A percentile compares a stretch with the other conserved stretches of the same genome.
Conservation (phyloP, 37 sponge, comb jelly and placozoan genomes). For the Ianthella basta region DNA sequence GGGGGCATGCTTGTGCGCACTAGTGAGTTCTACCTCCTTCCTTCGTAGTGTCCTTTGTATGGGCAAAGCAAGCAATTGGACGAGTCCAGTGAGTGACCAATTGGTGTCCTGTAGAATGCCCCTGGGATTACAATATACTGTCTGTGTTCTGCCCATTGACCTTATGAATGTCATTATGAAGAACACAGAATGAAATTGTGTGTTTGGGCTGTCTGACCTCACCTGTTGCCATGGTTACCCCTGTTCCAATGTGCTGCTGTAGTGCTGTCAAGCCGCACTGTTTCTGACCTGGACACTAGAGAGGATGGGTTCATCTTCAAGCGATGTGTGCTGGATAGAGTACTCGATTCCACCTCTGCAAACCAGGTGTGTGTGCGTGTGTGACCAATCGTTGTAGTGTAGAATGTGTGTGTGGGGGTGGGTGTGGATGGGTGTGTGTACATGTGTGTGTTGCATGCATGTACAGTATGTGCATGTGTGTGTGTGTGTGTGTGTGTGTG, state of each 20-base stretch:
- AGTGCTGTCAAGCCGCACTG: background rate
- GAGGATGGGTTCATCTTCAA: slow-evolving; percentile 83
- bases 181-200: too few species aligned
- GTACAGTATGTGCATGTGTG: background rate
- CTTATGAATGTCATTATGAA: too few species aligned
- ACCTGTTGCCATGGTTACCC: too few species aligned
- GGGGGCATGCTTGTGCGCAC: background rate
- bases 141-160: too few species aligned
- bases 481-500: background rate
- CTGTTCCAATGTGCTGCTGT: too few species aligned
- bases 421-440: background rate
- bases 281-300: slow-evolving; percentile 50
- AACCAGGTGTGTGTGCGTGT: slow-evolving; percentile 67
- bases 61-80: background rate
- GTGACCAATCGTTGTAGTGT: too few species aligned
- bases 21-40: background rate
- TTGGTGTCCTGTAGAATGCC: too few species aligned
- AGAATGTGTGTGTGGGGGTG: background rate
- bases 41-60: slow-evolving; percentile 15
- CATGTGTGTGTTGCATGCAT: too few species aligned
- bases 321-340: slow-evolving; percentile 65
- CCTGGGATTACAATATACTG: too few species aligned
- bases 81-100: too few species aligned
- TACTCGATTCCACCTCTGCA: slow-evolving; percentile 48
- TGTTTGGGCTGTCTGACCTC: too few species aligned